Conservation (phyloP, 2,797 vertebrate genomes). For the Selene dorsalis region DNA sequence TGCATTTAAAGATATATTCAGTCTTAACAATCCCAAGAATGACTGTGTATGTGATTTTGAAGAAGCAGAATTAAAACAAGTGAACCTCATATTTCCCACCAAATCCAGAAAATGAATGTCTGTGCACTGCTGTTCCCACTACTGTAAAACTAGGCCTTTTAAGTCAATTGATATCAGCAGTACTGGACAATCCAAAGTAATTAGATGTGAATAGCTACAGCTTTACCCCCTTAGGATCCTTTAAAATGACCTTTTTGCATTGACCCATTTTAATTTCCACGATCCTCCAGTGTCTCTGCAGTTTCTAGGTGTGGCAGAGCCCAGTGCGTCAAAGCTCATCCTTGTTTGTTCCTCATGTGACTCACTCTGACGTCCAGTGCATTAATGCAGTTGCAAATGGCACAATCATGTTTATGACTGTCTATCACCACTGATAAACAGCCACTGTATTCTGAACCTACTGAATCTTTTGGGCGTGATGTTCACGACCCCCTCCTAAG, state of each 20-base stretch:
- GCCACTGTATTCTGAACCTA: conserved; percentile 16
- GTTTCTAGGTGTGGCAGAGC: conserved; percentile 70
- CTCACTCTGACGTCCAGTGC: conserved; percentile 70
- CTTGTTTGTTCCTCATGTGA: conserved; percentile 75
- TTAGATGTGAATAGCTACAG: not conserved
- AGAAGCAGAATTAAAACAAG: not conserved
- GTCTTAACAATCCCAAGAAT: no score
- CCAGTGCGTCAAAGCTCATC: conserved; percentile 72
- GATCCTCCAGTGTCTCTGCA: conserved; percentile 66
- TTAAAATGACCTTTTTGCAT: conserved; percentile 32
- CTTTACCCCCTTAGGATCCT: not conserved
- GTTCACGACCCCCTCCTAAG: conserved; percentile 27
- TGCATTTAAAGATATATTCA: not conserved
- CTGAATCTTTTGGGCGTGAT: conserved; percentile 18
- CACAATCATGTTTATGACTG: conserved; percentile 40
- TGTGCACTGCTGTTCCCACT: not conserved
- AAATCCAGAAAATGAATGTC: not conserved
- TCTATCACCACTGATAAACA: conserved; percentile 3
- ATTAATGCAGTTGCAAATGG: conserved; percentile 58
- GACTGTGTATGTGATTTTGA: no score
- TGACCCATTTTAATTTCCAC: conserved; percentile 42
- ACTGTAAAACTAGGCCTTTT: not conserved
- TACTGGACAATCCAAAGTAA: not conserved
- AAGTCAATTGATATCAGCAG: not conserved
- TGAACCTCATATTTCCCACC: not conserved